Evolutionary conservation across 2,797 vertebrate genomes (phyloP), one percentile per base, ranked within the genome.

Genomic region (Acrossocheilus fasciatus): DNA sequence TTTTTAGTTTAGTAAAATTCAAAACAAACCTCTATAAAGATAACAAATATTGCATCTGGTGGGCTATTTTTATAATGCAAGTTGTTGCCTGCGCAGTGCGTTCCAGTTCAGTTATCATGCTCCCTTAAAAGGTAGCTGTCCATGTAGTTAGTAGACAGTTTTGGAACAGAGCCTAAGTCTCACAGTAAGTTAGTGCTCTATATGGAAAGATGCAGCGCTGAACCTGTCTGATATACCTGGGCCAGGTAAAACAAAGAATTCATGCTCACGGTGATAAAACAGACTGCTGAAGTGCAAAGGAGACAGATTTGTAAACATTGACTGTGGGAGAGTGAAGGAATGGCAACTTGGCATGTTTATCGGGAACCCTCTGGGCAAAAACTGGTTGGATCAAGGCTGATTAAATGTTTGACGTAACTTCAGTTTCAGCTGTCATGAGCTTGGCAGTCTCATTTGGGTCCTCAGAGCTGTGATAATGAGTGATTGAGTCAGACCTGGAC

Each of bases 281-380:
- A 68, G 82, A 50, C 59, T 54, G 83, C 66, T 79, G 75, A 85
- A 47, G 72, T 50, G 41, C 54, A 57, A 20, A 57, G 36, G 18
- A 59, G 84, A 81, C 85, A 34, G 78, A 86, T 74, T 86, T 86
- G 85, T 86, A 86, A 86, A 81, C 85, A 66, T 26, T 86, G 70
- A 86, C 57, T 86, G 57, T 86, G 79, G 68, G 70, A 75, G 85
- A 86, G 78, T 43, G 34, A 86, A 81, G 81, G 78, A 80, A 80
- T 85, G 84, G 76, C 83, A 85, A 34, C 54, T 86, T 81, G 68
- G 77, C 85, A 86, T 86, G 78, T 86, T 66, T 62, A 81, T 36
- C 6, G 10, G 45, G 45, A 81, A 50, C 43, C 85, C 69, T 54
- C 23, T 2, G 78, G 85, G 85, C 70, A 81, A 66, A 86, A 81